Conservation (phyloP, 2,113 vertebrate genomes). For the Ammospiza caudacuta region DNA sequence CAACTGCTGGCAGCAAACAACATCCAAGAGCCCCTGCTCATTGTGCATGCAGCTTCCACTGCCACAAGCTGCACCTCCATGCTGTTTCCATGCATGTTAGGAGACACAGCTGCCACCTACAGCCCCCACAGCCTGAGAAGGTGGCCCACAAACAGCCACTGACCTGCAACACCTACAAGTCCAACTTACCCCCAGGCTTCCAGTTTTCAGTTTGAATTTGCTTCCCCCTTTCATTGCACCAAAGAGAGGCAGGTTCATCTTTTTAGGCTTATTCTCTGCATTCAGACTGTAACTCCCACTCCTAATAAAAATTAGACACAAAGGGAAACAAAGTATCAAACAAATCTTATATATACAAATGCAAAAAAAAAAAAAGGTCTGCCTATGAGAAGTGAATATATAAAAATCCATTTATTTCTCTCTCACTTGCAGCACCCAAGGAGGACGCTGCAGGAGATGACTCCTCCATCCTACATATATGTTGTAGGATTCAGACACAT, state of each 20-base stretch:
- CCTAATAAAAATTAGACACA: constrained; percentile 54
- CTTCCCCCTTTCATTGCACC: constrained; percentile 98
- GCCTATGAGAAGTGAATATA: background rate
- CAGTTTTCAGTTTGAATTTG: constrained; percentile 95
- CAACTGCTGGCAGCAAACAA: background rate
- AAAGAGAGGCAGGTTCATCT: constrained; percentile 86
- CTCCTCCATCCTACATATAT: background rate
- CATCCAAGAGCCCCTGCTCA: background rate
- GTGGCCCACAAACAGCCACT: background rate
- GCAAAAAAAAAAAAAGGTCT: background rate
- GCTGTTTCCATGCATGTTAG: background rate
- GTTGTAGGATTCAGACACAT: background rate
- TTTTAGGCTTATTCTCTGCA: constrained; percentile 81
- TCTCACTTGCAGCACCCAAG: background rate
- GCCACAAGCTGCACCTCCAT: background rate
- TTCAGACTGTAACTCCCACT: constrained; percentile 60
- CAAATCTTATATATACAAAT: background rate
- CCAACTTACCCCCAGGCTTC: constrained; percentile 89
- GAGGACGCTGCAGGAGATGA: background rate
- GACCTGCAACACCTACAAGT: fast-evolving
- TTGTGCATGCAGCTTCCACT: background rate
- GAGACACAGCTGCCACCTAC: background rate
- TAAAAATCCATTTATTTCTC: background rate
- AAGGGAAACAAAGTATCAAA: background rate
- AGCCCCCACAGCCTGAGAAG: background rate